Conservation (phyloP, 2,888 invertebrate species). For the Altica lythri region DNA sequence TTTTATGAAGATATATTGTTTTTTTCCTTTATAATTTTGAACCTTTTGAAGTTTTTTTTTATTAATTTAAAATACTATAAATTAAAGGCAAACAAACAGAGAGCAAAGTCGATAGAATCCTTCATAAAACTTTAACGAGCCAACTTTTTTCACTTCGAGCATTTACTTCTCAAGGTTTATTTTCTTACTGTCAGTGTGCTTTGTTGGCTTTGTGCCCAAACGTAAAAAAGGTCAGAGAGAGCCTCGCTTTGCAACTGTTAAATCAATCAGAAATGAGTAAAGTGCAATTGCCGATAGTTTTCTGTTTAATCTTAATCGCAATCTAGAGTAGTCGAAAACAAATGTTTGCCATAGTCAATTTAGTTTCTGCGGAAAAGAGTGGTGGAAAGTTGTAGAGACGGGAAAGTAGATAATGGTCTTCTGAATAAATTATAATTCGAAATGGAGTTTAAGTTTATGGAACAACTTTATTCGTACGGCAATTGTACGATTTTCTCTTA, state of each 20-base stretch:
- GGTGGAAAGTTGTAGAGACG: too few species aligned
- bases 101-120: too few species aligned
- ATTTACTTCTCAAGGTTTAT: too few species aligned
- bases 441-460: conserved; percentile 26
- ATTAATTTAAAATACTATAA: too few species aligned
- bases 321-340: conserved; percentile 36
- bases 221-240: background rate
- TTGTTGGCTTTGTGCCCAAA: background rate
- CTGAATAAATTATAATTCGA: conserved; percentile 33
- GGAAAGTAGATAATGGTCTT: conserved; percentile 16
- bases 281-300: conserved; percentile 20
- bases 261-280: conserved; percentile 9
- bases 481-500: conserved; percentile 27
- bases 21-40: too few species aligned
- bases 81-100: too few species aligned
- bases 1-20: too few species aligned
- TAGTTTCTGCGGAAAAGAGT: background rate
- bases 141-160: too few species aligned
- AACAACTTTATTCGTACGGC: conserved; percentile 13
- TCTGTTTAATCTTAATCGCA: conserved; percentile 36
- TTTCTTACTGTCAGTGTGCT: too few species aligned
- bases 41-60: too few species aligned
- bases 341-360: conserved; percentile 24
- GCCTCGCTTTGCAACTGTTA: conserved; percentile 1
- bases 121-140: too few species aligned